Base-by-base conservation (phyloP, 92 coral and sea anemone species). In the Porites evermanni region DNA sequence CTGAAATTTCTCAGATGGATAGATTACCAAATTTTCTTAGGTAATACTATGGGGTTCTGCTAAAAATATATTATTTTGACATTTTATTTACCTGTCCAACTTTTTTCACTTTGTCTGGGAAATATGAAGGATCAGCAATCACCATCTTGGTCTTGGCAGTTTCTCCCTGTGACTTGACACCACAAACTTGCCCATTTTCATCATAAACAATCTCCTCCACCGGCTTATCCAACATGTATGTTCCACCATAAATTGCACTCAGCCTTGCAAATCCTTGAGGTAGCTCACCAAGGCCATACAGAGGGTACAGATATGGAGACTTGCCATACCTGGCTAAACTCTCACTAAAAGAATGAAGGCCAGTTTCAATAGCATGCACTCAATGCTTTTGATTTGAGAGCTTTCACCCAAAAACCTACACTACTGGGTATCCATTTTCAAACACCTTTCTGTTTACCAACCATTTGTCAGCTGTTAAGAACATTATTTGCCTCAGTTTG, bases 201-300 rank as follows among this genome's bases (percentile, higher is more conserved):
- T 93, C 96, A 87, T 97, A 97, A 51, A 89, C 92, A 32, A 93
- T 88, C 53, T 88, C 97, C 24, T 93, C 97, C 14, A 97, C 79
- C 5, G 99, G 97, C 75, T 97, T 97, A 75, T 97, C 98, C 83
- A 97, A 83, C 99, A 97, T 97, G 93, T 97, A 97, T 1, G 99
- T 97, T 82, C 99, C 99, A 7, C 99, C 99, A 69, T 97, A 97
- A 29, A 97, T 97, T 17, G 99, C 99, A 88, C 99, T 97, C 13
- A 97, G 93, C 65, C 98, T 88, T 10, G 99, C 99, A 92, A 97
- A 97, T 17, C 98, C 99, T 74, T 97, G 99, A 0, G 99, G 99
- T 26, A 97, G 85, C 65, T 97, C 99, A 2, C 99, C 99, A 23
- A 97, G 93, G 71, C 99, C 99, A 84, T 97, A 97, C 77, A 97